These are phyloP conservation scores for Boleophthalmus pectinirostris DNA, from an alignment of 2,113 vertebrate species.

Conservation along the genomic window DNA sequence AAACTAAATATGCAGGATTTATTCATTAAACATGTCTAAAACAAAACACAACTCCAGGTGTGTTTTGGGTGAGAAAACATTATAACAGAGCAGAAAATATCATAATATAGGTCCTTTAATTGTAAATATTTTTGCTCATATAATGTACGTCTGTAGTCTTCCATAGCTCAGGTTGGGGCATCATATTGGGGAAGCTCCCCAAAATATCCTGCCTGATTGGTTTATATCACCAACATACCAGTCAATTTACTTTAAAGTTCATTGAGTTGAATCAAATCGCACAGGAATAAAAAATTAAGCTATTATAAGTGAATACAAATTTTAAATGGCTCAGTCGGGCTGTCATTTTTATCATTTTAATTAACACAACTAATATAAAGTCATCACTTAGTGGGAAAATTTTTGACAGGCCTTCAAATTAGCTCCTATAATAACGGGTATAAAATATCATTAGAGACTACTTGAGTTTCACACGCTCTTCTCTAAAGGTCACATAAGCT, in stretches of 20 bases:
- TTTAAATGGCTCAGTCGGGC: slow-evolving; percentile 5
- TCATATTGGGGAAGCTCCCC: background rate
- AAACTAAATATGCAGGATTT: too few species aligned
- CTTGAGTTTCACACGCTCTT: slow-evolving; percentile 3
- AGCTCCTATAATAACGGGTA: slow-evolving; percentile 21
- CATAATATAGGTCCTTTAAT: too few species aligned
- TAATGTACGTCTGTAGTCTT: background rate
- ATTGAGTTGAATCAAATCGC: slow-evolving; percentile 5
- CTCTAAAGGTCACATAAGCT: slow-evolving; percentile 10
- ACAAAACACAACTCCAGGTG: too few species aligned
- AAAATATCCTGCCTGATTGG: background rate
- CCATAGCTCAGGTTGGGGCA: background rate
- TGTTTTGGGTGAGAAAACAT: too few species aligned
- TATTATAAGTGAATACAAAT: slow-evolving; percentile 5
- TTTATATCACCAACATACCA: background rate
- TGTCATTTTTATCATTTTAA: slow-evolving; percentile 27
- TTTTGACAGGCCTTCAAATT: slow-evolving; percentile 15
- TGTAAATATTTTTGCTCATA: too few species aligned
- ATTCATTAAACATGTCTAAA: too few species aligned
- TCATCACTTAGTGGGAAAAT: slow-evolving; percentile 23
- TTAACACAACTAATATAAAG: slow-evolving; percentile 40
- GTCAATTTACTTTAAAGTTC: background rate
- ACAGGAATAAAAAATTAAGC: slow-evolving; percentile 5
- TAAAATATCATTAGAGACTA: slow-evolving; percentile 6
- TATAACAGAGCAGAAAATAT: too few species aligned